These are phyloP conservation scores for Anticlea derivata DNA, from an alignment of 2,888 invertebrate genomes.

Conservation along the genomic window DNA sequence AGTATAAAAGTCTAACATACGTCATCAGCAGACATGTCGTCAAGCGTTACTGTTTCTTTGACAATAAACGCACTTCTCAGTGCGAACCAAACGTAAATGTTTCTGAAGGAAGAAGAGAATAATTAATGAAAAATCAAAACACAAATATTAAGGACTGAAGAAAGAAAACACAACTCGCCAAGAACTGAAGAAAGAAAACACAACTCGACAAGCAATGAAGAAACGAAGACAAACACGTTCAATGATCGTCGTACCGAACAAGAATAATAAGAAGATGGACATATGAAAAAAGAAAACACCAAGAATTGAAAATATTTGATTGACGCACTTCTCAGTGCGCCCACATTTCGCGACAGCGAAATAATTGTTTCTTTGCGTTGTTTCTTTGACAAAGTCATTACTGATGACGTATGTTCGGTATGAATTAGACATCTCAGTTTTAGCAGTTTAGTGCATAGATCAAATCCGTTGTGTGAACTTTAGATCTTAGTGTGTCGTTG, in stretches of 20 bases:
- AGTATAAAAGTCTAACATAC: constrained; percentile 1
- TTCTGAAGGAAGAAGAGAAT: constrained; percentile 3
- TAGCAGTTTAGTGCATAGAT: neutral
- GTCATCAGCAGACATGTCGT: neutral
- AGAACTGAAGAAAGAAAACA: too few relatives aligned
- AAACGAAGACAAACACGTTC: too few relatives aligned
- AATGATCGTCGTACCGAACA: too few relatives aligned
- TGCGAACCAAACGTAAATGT: constrained; percentile 6
- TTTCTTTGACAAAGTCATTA: neutral
- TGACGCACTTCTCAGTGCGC: constrained; percentile 21
- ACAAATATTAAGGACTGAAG: neutral
- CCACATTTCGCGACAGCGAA: neutral
- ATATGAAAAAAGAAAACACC: too few relatives aligned
- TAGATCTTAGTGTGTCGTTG: neutral
- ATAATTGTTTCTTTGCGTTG: too few relatives aligned
- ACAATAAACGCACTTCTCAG: constrained; percentile 25
- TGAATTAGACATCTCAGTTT: too few relatives aligned
- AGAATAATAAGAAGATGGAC: too few relatives aligned
- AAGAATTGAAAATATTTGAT: neutral
- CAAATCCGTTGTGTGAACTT: constrained; percentile 2
- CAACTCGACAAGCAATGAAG: too few relatives aligned
- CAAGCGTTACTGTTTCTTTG: constrained; percentile 4
- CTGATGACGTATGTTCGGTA: neutral
- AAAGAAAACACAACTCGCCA: too few relatives aligned
- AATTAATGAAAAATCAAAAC: neutral